Conservation (phyloP, 2,113 vertebrate species). For the Mesembrinibis cayennensis region DNA sequence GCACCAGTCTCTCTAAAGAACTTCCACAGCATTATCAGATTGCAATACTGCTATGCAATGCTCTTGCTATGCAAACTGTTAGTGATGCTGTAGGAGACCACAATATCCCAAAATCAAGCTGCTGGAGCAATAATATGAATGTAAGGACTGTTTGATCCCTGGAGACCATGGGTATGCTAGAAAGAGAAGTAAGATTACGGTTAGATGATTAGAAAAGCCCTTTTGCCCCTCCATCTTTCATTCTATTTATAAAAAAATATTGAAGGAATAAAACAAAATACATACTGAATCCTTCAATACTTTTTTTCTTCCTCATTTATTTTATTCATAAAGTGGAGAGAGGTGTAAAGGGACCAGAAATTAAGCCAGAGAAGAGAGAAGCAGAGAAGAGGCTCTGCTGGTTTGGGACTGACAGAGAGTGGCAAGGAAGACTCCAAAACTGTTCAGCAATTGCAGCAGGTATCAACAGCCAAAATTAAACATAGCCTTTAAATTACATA, state of each 20-base stretch:
- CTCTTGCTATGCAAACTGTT: background rate
- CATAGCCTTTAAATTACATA: background rate
- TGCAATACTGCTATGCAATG: background rate
- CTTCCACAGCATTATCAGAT: background rate
- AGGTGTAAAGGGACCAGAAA: background rate
- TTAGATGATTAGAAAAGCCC: background rate
- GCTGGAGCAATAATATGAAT: background rate
- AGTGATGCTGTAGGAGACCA: background rate
- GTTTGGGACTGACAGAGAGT: background rate
- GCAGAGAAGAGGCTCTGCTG: background rate
- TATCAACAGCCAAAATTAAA: background rate
- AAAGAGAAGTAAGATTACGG: conserved; percentile 24
- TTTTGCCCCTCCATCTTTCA: background rate
- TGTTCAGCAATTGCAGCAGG: background rate
- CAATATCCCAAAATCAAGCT: background rate
- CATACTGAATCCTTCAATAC: background rate
- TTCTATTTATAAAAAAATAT: background rate
- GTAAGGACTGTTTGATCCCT: background rate
- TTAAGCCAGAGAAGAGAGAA: background rate
- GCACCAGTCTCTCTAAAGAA: background rate
- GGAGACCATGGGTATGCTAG: background rate
- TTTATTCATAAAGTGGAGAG: background rate
- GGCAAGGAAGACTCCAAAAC: background rate
- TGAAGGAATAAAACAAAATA: conserved; percentile 1
- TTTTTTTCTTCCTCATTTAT: background rate